Base-by-base conservation (phyloP, 2,888 invertebrate species). In the Trilocha varians region DNA sequence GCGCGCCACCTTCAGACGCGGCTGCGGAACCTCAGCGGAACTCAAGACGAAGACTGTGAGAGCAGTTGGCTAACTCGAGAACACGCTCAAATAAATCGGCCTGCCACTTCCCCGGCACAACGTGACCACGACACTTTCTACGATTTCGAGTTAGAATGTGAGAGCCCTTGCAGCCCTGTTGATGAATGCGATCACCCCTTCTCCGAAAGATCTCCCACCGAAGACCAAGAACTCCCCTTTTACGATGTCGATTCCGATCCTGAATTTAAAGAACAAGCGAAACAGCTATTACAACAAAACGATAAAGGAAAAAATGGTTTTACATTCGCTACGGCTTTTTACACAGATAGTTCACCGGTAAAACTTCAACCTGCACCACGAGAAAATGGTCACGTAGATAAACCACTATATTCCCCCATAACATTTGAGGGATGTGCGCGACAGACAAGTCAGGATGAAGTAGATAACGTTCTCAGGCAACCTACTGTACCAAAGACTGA, bases 1-100 rank as follows among this genome's bases (percentile, higher is more conserved):
- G 94, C 94, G 50, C 88, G 91, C 45, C 91, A 91, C 63, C 83
- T 94, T 48, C 93, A 93, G 65, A 90, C 91, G 42, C 90, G 93
- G 49, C 82, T 94, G 55, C 89, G 91, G 55, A 90, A 91, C 50
- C 87, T 94, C 50, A 92, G 92, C 40, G 82, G 88, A 42, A 78
- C 89, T 49, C 74, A 78, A 47, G 76, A 74, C 44, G 73, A 71
- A 39, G 83, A 82, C 49, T 76, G 83, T 43, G 80, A 83, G 57
- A 77, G 60, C 62, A 75, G 65, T 57, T 84, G 86, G 85, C 76
- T 83, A 36, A 59, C 67, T 11, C 64, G 70, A 36, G 78, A 78
- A 42, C 47, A 59, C 41, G 47, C 57, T 45, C 45, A 53, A 18
- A 42, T 56, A 1, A 66, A 58, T 52, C 57, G 57, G 40, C 68